Percentiles rank a stretch among this genome's conserved stretches.
Evolutionary conservation across 30 jellyfish, hydroid and myxozoan genomes (phyloP).

Genomic region (Chrysaora quinquecirrha): DNA sequence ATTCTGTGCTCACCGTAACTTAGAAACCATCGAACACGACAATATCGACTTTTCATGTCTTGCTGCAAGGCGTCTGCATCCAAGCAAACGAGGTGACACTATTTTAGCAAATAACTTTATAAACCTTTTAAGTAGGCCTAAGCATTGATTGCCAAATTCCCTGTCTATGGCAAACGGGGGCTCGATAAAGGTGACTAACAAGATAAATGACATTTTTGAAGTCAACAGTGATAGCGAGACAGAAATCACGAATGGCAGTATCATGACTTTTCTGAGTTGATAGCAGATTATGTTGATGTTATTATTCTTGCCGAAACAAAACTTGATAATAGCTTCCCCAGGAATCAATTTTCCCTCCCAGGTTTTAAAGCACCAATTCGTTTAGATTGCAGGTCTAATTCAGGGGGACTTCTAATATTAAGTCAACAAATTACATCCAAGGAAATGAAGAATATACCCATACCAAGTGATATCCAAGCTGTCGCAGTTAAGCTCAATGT

Average conservation of each 20-base stretch:
- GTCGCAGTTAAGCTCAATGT: slow-evolving; percentile 24
- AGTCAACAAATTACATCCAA: slow-evolving; percentile 7
- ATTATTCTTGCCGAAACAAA: slow-evolving; percentile 25
- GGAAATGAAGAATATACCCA: neutral
- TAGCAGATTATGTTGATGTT: slow-evolving; percentile 16
- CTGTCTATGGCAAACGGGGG: neutral
- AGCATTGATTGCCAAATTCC: neutral
- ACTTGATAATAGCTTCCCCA: slow-evolving; percentile 1
- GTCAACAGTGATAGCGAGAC: neutral
- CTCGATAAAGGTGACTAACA: neutral
- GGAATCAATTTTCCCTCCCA: slow-evolving; percentile 6
- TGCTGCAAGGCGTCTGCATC: slow-evolving; percentile 37
- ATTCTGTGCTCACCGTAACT: neutral
- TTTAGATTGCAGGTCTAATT: neutral
- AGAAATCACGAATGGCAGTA: neutral
- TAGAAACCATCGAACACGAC: neutral
- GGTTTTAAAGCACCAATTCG: slow-evolving; percentile 21
- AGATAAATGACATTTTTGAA: neutral
- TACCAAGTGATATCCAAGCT: slow-evolving; percentile 6
- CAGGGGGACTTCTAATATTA: slow-evolving; percentile 17
- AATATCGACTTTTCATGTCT: slow-evolving; percentile 4
- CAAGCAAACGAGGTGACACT: slow-evolving; percentile 29
- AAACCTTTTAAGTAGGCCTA: slow-evolving; percentile 7
- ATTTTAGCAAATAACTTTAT: slow-evolving; percentile 25
- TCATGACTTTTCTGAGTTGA: neutral